phyloP scores from a whole-genome alignment of 2,888 invertebrate genomes.

The Teinopalpus imperialis region DNA sequence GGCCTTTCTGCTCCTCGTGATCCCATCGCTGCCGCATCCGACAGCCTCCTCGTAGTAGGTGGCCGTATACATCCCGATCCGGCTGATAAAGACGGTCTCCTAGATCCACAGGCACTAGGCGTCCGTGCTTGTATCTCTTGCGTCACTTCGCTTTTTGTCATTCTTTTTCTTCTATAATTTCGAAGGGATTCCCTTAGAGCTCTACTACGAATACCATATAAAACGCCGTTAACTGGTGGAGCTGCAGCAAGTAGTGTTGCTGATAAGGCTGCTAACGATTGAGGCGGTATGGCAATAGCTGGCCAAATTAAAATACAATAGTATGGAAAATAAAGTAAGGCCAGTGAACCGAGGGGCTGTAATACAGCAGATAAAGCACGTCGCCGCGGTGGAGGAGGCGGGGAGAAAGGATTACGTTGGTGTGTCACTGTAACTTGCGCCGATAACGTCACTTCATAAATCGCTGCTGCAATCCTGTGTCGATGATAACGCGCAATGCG shows the following conservation, averaged over 20 bases:
- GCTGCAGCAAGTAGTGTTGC: conserved; percentile 86
- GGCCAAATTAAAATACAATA: conserved; percentile 88
- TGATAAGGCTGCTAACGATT: conserved; percentile 80
- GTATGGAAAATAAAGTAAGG: conserved; percentile 88
- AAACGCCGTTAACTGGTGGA: conserved; percentile 87
- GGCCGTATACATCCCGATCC: conserved; percentile 71
- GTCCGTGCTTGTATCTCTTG: conserved; percentile 91
- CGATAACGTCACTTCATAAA: conserved; percentile 91
- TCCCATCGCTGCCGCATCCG: conserved; percentile 73
- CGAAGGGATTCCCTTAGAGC: conserved; percentile 86
- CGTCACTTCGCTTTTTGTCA: conserved; percentile 89
- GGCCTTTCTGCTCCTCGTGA: conserved; percentile 64
- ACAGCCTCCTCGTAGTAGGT: conserved; percentile 65
- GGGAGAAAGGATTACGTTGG: conserved; percentile 89
- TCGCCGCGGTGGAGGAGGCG: conserved; percentile 84
- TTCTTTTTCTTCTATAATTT: conserved; percentile 89
- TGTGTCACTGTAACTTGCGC: conserved; percentile 93
- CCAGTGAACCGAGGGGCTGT: conserved; percentile 87
- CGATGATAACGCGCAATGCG: conserved; percentile 88
- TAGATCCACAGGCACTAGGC: conserved; percentile 89
- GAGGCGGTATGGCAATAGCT: conserved; percentile 59
- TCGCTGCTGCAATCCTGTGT: conserved; percentile 91
- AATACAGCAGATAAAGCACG: conserved; percentile 86
- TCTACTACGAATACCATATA: conserved; percentile 89
- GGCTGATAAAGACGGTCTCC: conserved; percentile 86